These are phyloP conservation scores for Labeo calbasu DNA, from an alignment of 2,797 vertebrate species.

Conservation along the genomic window DNA sequence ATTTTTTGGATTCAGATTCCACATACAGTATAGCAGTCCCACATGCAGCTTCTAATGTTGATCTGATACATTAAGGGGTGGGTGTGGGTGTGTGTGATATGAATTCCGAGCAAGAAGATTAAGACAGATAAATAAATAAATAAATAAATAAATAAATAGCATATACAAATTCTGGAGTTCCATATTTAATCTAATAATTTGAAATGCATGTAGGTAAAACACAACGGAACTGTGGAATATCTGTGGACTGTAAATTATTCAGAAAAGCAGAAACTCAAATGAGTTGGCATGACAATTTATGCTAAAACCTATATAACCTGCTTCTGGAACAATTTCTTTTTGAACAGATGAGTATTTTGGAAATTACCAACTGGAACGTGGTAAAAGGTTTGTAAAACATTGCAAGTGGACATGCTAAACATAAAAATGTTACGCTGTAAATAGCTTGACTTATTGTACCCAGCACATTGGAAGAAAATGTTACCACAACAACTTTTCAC, in stretches of 20 bases:
- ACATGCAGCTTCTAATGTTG: not conserved
- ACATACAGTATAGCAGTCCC: no score
- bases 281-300: not conserved
- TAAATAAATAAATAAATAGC: not conserved
- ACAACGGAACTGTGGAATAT: slow-evolving; percentile 16
- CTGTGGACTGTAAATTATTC: not conserved
- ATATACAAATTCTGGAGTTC: slow-evolving; percentile 66
- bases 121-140: no score
- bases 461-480: slow-evolving; percentile 41
- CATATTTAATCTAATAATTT: slow-evolving; percentile 87
- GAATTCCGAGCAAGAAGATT: not conserved
- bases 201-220: slow-evolving; percentile 34
- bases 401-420: not conserved
- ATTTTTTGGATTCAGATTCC: not conserved
- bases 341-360: not conserved
- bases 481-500: slow-evolving; percentile 45
- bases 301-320: no score
- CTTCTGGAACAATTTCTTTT: not conserved
- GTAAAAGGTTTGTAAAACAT: not conserved
- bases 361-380: not conserved
- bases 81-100: not conserved
- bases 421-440: not conserved
- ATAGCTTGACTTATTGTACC: not conserved
- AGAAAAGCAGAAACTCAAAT: not conserved
- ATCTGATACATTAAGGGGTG: not conserved